These are phyloP conservation scores for Setipinna tenuifilis DNA, from an alignment of 2,797 vertebrate genomes.

Conservation along the genomic window DNA sequence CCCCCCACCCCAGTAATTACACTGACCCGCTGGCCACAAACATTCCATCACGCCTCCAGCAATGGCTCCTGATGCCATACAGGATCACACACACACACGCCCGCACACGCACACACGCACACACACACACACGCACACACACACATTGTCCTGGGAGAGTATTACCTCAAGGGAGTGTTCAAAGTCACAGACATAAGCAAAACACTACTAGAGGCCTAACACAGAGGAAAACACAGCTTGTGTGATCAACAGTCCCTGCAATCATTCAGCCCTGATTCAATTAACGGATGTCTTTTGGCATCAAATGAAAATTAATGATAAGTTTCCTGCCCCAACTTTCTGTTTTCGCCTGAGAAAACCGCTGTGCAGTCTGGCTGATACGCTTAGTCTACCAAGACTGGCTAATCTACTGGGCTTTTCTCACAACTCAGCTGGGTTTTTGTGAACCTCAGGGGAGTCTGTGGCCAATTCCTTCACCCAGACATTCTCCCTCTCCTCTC, in stretches of 20 bases:
- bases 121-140: constrained; percentile 39
- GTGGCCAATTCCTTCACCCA: constrained; percentile 18
- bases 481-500: constrained; percentile 35
- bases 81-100: constrained; percentile 52
- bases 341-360: neutral
- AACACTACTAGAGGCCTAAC: neutral
- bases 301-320: constrained; percentile 3
- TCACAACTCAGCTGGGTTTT: neutral
- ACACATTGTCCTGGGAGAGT: constrained; percentile 13
- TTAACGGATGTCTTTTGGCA: neutral
- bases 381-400: neutral
- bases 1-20: constrained; percentile 10
- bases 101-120: constrained; percentile 36
- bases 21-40: constrained; percentile 22
- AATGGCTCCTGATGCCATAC: neutral
- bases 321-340: constrained; percentile 4
- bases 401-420: constrained; percentile 6
- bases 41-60: constrained; percentile 23
- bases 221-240: neutral
- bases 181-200: neutral
- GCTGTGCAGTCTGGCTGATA: neutral
- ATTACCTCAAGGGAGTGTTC: constrained; percentile 17
- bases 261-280: neutral
- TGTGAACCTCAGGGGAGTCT: constrained; percentile 18
- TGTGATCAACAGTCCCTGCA: neutral